Evolutionary conservation across 2,113 vertebrate species (phyloP).

Genomic region (Zosterops borbonicus): DNA sequence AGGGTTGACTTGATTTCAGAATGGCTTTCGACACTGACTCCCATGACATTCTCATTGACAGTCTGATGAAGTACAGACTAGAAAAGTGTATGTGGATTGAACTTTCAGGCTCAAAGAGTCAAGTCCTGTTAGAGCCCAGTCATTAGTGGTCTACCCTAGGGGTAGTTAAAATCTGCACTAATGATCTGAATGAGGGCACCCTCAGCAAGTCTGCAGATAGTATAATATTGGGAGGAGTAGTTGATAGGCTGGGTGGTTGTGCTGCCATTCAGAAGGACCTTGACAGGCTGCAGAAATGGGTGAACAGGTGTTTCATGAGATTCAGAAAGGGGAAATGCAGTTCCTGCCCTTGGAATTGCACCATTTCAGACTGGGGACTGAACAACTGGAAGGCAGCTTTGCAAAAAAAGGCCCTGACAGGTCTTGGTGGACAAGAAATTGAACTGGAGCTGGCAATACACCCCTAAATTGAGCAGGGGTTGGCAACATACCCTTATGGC

Average conservation of each 20-base stretch:
- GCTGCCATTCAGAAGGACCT: neutral
- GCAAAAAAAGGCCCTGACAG: neutral
- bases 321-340: neutral
- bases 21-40: neutral
- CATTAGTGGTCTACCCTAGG: neutral
- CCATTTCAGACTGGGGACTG: no score
- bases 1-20: neutral
- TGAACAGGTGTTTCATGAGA: neutral
- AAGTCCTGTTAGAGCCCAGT: neutral
- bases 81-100: neutral
- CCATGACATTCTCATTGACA: neutral
- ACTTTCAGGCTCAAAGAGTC: neutral
- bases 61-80: neutral
- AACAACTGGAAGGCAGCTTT: neutral
- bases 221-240: neutral
- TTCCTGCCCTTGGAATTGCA: neutral
- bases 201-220: neutral
- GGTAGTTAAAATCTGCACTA: neutral
- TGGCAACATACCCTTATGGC: neutral
- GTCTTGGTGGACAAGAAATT: neutral
- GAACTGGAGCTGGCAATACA: neutral
- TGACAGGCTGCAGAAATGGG: neutral
- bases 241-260: neutral
- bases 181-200: neutral
- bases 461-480: neutral